Evolutionary conservation across 2,888 invertebrate species (phyloP).

Genomic region (Euzophera pinguis): DNA sequence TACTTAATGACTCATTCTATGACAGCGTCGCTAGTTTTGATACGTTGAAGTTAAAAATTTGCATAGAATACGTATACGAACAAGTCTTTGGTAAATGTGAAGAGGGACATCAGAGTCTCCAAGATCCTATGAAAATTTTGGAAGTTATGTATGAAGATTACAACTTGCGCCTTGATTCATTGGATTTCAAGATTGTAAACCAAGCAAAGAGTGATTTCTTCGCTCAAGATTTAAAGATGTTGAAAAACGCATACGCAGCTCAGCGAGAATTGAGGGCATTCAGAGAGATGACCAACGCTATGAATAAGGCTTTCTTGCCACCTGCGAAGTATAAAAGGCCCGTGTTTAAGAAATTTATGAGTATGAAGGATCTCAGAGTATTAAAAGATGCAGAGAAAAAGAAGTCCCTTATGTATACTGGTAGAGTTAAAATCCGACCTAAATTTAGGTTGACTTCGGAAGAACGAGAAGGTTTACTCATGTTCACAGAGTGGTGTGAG

Average conservation of each 20-base stretch:
- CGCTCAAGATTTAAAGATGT: slow-evolving; percentile 64
- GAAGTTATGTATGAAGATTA: slow-evolving; percentile 72
- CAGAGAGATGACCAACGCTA: slow-evolving; percentile 66
- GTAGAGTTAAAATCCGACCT: slow-evolving; percentile 31
- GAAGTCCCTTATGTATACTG: slow-evolving; percentile 33
- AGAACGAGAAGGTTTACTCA: slow-evolving; percentile 53
- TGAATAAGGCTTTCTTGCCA: slow-evolving; percentile 67
- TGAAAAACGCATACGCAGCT: slow-evolving; percentile 63
- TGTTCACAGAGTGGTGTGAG: slow-evolving; percentile 72
- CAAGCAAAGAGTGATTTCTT: slow-evolving; percentile 65
- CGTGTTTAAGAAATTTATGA: slow-evolving; percentile 50
- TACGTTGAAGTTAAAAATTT: slow-evolving; percentile 65
- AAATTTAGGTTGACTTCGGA: slow-evolving; percentile 54
- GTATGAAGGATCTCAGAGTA: slow-evolving; percentile 51
- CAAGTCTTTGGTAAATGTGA: slow-evolving; percentile 70
- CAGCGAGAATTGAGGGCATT: slow-evolving; percentile 63
- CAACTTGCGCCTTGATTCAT: slow-evolving; percentile 59
- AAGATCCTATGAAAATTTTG: slow-evolving; percentile 70
- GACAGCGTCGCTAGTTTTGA: slow-evolving; percentile 62
- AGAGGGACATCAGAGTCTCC: slow-evolving; percentile 63
- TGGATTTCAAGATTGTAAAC: slow-evolving; percentile 67
- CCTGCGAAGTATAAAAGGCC: slow-evolving; percentile 52
- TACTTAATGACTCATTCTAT: slow-evolving; percentile 61
- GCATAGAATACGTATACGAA: slow-evolving; percentile 71
- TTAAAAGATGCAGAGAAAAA: slow-evolving; percentile 43